Percentiles rank a stretch among this genome's conserved stretches.
These are phyloP conservation scores for Varanus salvator DNA, from an alignment of 2,113 vertebrate species.

Conservation along the genomic window DNA sequence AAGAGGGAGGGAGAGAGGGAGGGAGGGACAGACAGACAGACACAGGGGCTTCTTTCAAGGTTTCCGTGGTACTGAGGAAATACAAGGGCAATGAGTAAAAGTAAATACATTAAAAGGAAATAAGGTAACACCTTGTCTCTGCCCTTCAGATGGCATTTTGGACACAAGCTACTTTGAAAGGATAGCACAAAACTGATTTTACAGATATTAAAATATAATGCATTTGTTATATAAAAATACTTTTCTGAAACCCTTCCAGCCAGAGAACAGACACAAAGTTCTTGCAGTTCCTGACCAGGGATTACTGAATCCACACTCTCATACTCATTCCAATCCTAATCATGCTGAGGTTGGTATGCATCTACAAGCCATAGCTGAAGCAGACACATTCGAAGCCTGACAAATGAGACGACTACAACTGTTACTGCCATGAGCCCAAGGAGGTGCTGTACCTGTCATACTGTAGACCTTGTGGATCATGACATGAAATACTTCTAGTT, in stretches of 20 bases:
- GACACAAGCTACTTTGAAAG: slow-evolving; percentile 25
- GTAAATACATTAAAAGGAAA: not conserved
- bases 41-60: slow-evolving; percentile 31
- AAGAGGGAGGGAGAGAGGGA: too few relatives aligned
- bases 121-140: not conserved
- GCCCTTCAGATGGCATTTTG: not conserved
- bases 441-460: too few relatives aligned
- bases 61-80: slow-evolving; percentile 54
- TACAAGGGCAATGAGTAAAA: not conserved
- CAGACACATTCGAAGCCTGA: too few relatives aligned
- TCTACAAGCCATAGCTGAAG: too few relatives aligned
- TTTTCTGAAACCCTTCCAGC: not conserved
- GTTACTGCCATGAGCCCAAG: too few relatives aligned
- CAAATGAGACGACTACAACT: too few relatives aligned
- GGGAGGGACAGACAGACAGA: too few relatives aligned
- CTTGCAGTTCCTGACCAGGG: not conserved
- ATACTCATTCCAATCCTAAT: too few relatives aligned
- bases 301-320: not conserved
- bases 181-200: slow-evolving; percentile 30
- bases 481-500: too few relatives aligned
- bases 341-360: too few relatives aligned
- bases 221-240: not conserved
- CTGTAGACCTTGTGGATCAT: too few relatives aligned
- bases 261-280: not conserved
- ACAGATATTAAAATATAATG: slow-evolving; percentile 28